Percentiles rank a stretch among this genome's conserved stretches.
Conservation (phyloP, 2,797 vertebrate species). For the Peromyscus aztecus region DNA sequence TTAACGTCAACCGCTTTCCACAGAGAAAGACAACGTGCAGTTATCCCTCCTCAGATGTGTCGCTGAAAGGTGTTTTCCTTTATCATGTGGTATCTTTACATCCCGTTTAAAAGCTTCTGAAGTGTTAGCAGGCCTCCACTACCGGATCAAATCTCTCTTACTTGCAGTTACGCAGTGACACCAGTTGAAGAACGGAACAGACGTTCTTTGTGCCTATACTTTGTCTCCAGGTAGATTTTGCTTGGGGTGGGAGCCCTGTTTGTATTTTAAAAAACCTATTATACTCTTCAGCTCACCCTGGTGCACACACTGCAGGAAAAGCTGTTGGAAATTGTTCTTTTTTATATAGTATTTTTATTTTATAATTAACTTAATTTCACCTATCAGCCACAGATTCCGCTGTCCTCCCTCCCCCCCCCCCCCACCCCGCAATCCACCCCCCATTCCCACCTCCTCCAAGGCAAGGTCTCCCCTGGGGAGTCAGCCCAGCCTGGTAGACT, state of each 20-base stretch:
- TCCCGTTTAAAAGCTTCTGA: slow-evolving; percentile 49
- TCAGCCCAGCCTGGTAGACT: no score
- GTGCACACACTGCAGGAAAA: neutral
- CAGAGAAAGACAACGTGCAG: slow-evolving; percentile 5
- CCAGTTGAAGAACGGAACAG: neutral
- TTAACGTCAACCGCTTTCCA: slow-evolving; percentile 28
- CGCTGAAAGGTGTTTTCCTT: slow-evolving; percentile 1
- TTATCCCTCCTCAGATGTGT: neutral
- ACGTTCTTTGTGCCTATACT: neutral
- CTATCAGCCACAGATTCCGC: no score
- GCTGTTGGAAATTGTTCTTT: neutral
- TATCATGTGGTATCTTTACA: neutral
- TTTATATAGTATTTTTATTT: no score
- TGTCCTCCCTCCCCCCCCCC: no score
- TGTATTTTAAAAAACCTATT: slow-evolving; percentile 30
- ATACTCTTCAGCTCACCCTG: neutral
- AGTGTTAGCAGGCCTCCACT: neutral
- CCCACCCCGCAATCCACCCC: no score
- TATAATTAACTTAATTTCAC: no score
- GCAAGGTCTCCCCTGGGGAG: no score
- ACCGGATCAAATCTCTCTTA: slow-evolving; percentile 53
- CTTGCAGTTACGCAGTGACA: neutral
- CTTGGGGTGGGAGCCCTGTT: neutral
- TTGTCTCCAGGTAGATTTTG: slow-evolving; percentile 45
- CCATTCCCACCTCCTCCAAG: no score